Percentiles rank a stretch among this genome's conserved stretches.
Evolutionary conservation across 1,140 invertebrate genomes (phyloP).

Genomic region (Drosophila funebris): DNA sequence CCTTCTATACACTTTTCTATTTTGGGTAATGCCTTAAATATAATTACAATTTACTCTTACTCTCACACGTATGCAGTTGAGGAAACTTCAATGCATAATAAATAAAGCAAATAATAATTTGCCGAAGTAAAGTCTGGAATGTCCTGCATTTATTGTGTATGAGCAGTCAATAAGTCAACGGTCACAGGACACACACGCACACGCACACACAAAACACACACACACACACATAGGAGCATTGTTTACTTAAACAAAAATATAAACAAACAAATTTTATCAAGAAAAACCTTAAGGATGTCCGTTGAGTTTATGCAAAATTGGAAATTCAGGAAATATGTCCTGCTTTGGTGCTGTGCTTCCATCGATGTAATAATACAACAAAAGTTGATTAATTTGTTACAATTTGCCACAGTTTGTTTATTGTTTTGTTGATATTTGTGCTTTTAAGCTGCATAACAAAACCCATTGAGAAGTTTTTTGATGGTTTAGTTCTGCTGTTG

Average conservation of each 20-base stretch:
- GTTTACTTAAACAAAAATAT: constrained; percentile 54
- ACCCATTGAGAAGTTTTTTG: constrained; percentile 45
- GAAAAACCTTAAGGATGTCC: constrained; percentile 31
- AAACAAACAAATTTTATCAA: constrained; percentile 59
- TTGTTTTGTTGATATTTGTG: constrained; percentile 43
- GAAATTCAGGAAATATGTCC: constrained; percentile 46
- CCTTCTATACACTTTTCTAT: neutral
- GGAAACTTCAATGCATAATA: constrained; percentile 74
- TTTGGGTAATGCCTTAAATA: neutral
- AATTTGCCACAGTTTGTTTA: constrained; percentile 30
- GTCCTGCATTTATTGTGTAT: constrained; percentile 42
- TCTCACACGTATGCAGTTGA: constrained; percentile 16
- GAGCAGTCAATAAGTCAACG: constrained; percentile 30
- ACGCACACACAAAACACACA: constrained; percentile 4
- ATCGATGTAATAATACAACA: neutral
- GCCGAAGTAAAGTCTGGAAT: constrained; percentile 33
- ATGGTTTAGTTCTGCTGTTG: constrained; percentile 12
- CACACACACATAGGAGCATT: constrained; percentile 16
- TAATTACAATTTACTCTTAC: constrained; percentile 26
- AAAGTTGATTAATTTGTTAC: constrained; percentile 70
- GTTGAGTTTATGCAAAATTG: constrained; percentile 68
- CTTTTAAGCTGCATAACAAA: constrained; percentile 32
- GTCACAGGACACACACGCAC: constrained; percentile 35
- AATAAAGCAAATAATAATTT: constrained; percentile 77
- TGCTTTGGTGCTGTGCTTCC: neutral